These are phyloP conservation scores for Drosophila neotestacea DNA, from an alignment of 2,888 invertebrate species.

Conservation along the genomic window DNA sequence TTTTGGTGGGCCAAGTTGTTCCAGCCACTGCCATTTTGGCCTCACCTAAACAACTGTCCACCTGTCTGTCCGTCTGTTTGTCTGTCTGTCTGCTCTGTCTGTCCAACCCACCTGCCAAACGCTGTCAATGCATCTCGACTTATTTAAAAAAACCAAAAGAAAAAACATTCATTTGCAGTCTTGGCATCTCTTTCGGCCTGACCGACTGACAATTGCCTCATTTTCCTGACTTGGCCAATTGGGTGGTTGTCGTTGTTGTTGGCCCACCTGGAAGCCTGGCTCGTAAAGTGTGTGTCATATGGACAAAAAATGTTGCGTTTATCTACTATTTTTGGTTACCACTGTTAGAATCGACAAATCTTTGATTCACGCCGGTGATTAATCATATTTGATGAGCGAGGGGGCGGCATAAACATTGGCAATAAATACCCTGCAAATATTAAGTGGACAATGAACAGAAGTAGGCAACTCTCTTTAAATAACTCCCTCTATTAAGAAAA, in stretches of 20 bases:
- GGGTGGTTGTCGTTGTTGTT: conserved; percentile 28
- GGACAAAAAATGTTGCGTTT: conserved; percentile 49
- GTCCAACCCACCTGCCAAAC: conserved; percentile 26
- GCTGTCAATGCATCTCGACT: conserved; percentile 76
- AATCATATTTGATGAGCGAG: conserved; percentile 33
- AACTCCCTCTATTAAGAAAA: neutral
- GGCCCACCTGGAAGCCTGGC: conserved; percentile 38
- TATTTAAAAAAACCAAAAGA: conserved; percentile 38
- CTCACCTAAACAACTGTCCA: conserved; percentile 22
- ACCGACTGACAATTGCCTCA: conserved; percentile 37
- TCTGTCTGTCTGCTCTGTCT: neutral
- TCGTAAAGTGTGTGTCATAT: conserved; percentile 61
- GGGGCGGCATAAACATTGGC: neutral
- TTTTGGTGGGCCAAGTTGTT: conserved; percentile 67
- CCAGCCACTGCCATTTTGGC: conserved; percentile 45
- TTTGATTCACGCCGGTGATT: conserved; percentile 34
- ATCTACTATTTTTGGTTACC: conserved; percentile 19
- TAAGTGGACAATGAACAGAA: neutral
- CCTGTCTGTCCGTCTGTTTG: conserved; percentile 3
- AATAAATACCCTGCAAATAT: neutral
- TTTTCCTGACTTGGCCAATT: conserved; percentile 31
- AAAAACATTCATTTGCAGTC: conserved; percentile 50
- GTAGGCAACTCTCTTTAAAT: neutral
- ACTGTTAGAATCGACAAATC: conserved; percentile 45
- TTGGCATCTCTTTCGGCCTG: conserved; percentile 22